phyloP scores from a whole-genome alignment of 2,113 vertebrate species.

The Trochalopteron elliotii region DNA sequence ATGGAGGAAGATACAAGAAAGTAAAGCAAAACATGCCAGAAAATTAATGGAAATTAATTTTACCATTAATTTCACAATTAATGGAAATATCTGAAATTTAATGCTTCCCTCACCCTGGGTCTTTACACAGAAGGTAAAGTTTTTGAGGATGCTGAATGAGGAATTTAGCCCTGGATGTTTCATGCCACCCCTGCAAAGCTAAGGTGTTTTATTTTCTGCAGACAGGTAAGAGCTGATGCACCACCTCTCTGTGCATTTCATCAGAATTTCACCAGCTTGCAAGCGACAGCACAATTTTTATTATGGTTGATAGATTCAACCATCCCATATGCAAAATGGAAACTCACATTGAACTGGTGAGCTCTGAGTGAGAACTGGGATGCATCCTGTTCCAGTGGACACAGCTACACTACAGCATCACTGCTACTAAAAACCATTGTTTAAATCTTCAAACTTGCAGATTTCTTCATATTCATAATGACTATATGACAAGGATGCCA shows the following conservation, averaged over 20 bases:
- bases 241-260: slow-evolving; percentile 63
- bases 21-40: slow-evolving; percentile 53
- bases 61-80: background rate
- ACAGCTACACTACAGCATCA: slow-evolving; percentile 22
- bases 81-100: slow-evolving; percentile 53
- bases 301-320: slow-evolving; percentile 14
- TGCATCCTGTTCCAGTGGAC: slow-evolving; percentile 37
- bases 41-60: slow-evolving; percentile 1
- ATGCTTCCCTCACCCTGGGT: slow-evolving; percentile 14
- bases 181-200: slow-evolving; percentile 44
- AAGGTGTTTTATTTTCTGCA: slow-evolving; percentile 66
- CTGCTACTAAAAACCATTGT: background rate
- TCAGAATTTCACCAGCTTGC: slow-evolving; percentile 54
- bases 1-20: slow-evolving; percentile 21
- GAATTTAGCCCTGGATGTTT: slow-evolving; percentile 15
- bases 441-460: slow-evolving; percentile 22
- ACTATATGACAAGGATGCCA: background rate
- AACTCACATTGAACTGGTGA: slow-evolving; percentile 48
- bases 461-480: background rate
- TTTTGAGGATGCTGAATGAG: slow-evolving; percentile 55
- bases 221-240: slow-evolving; percentile 69
- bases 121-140: slow-evolving; percentile 16
- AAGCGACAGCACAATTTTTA: background rate
- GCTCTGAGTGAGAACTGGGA: slow-evolving; percentile 31
- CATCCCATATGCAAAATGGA: slow-evolving; percentile 53